Conservation (phyloP, 1,140 invertebrate genomes). For the Contarinia nasturtii region DNA sequence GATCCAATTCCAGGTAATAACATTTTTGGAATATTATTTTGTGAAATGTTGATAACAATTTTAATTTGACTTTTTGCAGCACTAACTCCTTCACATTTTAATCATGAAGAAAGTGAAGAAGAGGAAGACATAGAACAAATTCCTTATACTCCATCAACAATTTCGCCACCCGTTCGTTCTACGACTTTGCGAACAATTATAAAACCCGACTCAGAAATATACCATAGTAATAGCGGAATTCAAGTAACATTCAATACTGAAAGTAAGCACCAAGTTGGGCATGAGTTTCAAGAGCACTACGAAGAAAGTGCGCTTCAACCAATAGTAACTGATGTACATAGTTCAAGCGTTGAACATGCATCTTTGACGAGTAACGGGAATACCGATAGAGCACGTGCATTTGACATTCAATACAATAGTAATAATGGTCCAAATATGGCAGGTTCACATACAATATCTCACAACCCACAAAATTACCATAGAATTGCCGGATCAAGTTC, state of each 20-base stretch:
- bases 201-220: constrained; percentile 61
- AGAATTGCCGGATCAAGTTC: too few species aligned
- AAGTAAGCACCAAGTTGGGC: constrained; percentile 28
- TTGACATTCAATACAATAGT: too few species aligned
- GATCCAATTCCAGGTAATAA: too few species aligned
- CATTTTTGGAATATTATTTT: too few species aligned
- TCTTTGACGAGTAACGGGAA: background rate
- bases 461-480: too few species aligned
- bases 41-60: too few species aligned
- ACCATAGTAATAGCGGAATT: constrained; percentile 52
- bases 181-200: constrained; percentile 68
- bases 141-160: constrained; percentile 47
- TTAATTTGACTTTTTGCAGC: constrained; percentile 14
- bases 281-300: constrained; percentile 27
- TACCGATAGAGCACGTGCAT: background rate
- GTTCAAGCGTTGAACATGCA: too few species aligned
- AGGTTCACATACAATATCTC: too few species aligned
- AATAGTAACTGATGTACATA: constrained; percentile 17
- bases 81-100: constrained; percentile 13
- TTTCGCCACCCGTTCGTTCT: constrained; percentile 37
- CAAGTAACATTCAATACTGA: constrained; percentile 55
- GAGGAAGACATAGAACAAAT: constrained; percentile 57
- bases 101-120: constrained; percentile 25
- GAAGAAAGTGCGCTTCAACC: constrained; percentile 37
- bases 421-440: too few species aligned